Base-by-base conservation (phyloP, 1,140 invertebrate genomes). In the Pseudomyrmex gracilis region DNA sequence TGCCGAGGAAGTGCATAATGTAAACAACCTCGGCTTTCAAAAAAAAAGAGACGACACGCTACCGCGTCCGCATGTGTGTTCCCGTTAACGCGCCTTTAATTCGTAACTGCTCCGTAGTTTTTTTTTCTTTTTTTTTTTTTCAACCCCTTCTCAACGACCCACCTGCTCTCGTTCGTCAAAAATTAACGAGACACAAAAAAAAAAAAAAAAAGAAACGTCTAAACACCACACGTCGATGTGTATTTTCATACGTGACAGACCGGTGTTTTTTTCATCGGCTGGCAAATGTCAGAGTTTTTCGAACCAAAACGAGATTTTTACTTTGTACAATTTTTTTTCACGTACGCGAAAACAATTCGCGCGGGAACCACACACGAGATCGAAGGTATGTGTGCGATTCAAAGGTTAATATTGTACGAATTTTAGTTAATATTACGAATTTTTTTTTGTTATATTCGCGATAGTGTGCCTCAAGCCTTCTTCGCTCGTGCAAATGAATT, bases 11-110 rank as follows among this genome's bases (percentile, higher is more conserved):
- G 77, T 88, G 60, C 15, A 49, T 15, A 87, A 2, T 76, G 73
- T 88, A 88, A 88, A 88, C 83, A 85, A 64, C 43, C 49, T 47
- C 76, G 55, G 10, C 60, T 58, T 61, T 66, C 57, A 82, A 73
- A 82, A 80, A 80, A 70, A 80, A 12, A 51, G 9, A 51, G 9
- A 51, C 51, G 53, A 58, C 58, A 66, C 43, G 55, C 47, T n/a
- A 20, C 55, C 63, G 49, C 66, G 53, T 3, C 24, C 66, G 85
- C 87, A 88, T 86, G 87, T 86, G 87, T 88, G 87, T 88, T 83
- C n/a, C 34, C 49, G 70, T 88, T 87, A 85, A 82, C 49, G 57
- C 58, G 58, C 9, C 43, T 45, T 51, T 64, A 80, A 85, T 13
- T 13, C 66, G 8, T 8, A 34, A 51, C 17, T 55, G 60, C 49